Evolutionary conservation across 2,797 vertebrate species (phyloP), one percentile per base, ranked within the genome.

Genomic region (Otus scops): DNA sequence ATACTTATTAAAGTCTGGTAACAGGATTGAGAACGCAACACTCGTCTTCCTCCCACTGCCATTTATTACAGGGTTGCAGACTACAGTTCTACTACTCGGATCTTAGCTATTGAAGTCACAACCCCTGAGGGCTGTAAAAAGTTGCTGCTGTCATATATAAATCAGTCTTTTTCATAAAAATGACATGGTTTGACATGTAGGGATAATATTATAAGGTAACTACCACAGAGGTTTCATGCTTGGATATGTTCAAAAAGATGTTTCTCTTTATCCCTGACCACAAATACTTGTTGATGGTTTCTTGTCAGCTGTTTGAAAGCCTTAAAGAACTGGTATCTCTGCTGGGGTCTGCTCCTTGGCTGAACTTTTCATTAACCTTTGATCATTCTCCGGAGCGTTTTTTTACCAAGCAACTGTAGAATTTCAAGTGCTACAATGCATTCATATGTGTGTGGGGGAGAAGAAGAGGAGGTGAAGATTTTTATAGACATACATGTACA

Each of bases 351-450:
- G 84, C 93, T 95, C 86, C 77, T 90, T 61, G 88, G 86, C 75
- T 94, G 86, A 95, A 95, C 94, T 95, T 85, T 83, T 87, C 96
- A 94, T 96, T 96, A 96, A 96, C 95, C 88, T 95, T 94, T 93
- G 64, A 91, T 93, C 71, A 19, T 81, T 77, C 90, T 85, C 93
- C 4, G 7, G 45, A 90, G 81, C 43, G 20, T 13, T 85, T 87
- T 81, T 91, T 78, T 32, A 75, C 70, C 2, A 2, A 71, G 67
- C 38, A 61, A 47, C 67, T 82, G 88, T 85, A 87, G 68, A 68
- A 74, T 95, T 69, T 59, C 51, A 47, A 93, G 51, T 54, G 53
- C 50, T 9, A 28, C 56, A 82, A 56, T 34, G 38, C 3, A 1
- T 92, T 80, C 0, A 1, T 60, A 11, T 36, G 56, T 24, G 21